A percentile compares a stretch with the other conserved stretches of the same genome.
phyloP scores from a whole-genome alignment of 1,140 invertebrate genomes.

The Agrilus planipennis region DNA sequence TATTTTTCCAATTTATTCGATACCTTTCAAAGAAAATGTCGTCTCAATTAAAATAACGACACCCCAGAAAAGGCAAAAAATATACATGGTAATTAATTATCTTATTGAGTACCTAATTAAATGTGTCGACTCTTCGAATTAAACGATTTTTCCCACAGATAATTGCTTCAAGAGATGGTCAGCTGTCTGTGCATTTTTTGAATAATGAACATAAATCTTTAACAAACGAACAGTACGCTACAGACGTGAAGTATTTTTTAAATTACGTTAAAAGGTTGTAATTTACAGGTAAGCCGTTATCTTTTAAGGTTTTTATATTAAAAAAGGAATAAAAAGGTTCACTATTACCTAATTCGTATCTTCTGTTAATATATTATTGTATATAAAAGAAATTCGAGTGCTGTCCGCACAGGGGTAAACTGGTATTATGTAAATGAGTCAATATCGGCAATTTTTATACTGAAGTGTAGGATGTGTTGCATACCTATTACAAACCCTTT shows the following conservation, averaged over 20 bases:
- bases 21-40: slow-evolving; percentile 24
- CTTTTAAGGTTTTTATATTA: too few species aligned
- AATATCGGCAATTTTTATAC: too few species aligned
- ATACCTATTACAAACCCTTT: too few species aligned
- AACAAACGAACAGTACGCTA: slow-evolving; percentile 14
- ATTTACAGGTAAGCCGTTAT: too few species aligned
- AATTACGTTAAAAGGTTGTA: slow-evolving; percentile 29
- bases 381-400: too few species aligned
- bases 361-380: too few species aligned
- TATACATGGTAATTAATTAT: slow-evolving; percentile 25
- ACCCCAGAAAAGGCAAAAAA: slow-evolving; percentile 11
- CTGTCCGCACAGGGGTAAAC: too few species aligned
- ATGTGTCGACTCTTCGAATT: not conserved
- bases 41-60: slow-evolving; percentile 22
- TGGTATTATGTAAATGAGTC: too few species aligned
- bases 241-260: slow-evolving; percentile 23
- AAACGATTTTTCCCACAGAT: slow-evolving; percentile 18
- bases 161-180: slow-evolving; percentile 17
- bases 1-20: slow-evolving; percentile 24
- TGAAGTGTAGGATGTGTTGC: too few species aligned
- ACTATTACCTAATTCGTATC: too few species aligned
- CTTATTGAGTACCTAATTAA: not conserved
- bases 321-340: too few species aligned
- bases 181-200: slow-evolving; percentile 21
- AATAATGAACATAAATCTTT: slow-evolving; percentile 22